Evolutionary conservation across 2,888 invertebrate species (phyloP).

Genomic region (Isoperla grammatica): DNA sequence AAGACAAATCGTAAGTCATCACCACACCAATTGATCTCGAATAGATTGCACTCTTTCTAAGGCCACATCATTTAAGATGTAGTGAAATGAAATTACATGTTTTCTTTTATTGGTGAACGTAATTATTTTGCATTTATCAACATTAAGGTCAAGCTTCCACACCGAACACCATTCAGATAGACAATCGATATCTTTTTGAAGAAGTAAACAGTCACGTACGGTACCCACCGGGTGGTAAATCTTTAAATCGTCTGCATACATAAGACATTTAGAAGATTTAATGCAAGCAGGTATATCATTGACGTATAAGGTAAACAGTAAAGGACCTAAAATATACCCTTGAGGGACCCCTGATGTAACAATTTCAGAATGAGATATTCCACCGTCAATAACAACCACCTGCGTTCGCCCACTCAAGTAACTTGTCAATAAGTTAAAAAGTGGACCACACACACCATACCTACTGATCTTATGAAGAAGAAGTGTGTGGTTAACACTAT

Average conservation of each 20-base stretch:
- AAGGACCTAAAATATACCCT: background rate
- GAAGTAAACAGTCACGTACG: background rate
- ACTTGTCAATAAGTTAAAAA: background rate
- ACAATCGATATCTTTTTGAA: background rate
- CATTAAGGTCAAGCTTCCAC: background rate
- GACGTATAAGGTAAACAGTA: background rate
- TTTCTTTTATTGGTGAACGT: slow-evolving; percentile 4
- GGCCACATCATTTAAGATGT: background rate
- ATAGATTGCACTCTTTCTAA: background rate
- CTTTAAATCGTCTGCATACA: slow-evolving; percentile 9
- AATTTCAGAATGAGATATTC: background rate
- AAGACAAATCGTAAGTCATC: background rate
- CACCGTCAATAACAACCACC: background rate
- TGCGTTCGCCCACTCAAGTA: background rate
- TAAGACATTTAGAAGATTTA: background rate
- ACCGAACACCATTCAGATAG: background rate
- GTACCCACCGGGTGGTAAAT: background rate
- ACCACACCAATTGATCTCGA: background rate
- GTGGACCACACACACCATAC: background rate
- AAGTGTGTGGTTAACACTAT: background rate
- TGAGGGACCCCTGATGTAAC: background rate
- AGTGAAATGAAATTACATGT: background rate
- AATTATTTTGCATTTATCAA: background rate
- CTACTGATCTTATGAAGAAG: background rate
- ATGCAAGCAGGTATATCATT: background rate